These are phyloP conservation scores for Todiramphus chloris DNA, from an alignment of 2,113 vertebrate genomes.

Conservation along the genomic window DNA sequence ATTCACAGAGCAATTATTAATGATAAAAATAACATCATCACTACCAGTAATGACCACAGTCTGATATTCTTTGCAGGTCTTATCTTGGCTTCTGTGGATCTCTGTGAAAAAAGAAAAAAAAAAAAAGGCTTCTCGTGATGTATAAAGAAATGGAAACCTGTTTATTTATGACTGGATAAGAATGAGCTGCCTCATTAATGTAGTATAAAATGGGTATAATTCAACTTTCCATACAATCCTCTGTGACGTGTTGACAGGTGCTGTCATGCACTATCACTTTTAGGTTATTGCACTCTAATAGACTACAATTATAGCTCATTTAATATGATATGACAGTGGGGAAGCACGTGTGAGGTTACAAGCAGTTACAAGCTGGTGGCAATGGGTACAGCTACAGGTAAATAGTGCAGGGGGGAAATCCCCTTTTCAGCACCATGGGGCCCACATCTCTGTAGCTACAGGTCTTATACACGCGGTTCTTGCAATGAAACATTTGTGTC, in stretches of 20 bases:
- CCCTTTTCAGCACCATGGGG: background rate
- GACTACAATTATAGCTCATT: constrained; percentile 67
- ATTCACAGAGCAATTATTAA: background rate
- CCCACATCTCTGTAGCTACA: background rate
- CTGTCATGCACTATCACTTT: constrained; percentile 72
- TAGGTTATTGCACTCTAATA: constrained; percentile 65
- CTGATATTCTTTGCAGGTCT: background rate
- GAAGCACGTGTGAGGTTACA: constrained; percentile 38
- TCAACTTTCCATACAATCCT: constrained; percentile 64
- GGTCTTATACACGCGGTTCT: background rate
- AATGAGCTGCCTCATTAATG: constrained; percentile 63
- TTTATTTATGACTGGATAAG: constrained; percentile 62
- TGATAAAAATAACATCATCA: background rate
- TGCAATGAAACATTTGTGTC: background rate
- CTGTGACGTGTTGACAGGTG: constrained; percentile 65
- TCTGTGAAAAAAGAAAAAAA: background rate
- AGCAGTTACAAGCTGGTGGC: constrained; percentile 2
- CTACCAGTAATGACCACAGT: background rate
- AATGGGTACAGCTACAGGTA: constrained; percentile 1
- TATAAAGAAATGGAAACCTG: constrained; percentile 54
- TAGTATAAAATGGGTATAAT: constrained; percentile 66
- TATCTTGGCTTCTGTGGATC: background rate
- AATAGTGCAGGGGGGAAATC: background rate
- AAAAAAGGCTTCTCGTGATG: background rate
- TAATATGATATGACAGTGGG: constrained; percentile 70